Evolutionary conservation across 2,797 vertebrate species (phyloP).

Genomic region (Coracias cyanogaster): DNA sequence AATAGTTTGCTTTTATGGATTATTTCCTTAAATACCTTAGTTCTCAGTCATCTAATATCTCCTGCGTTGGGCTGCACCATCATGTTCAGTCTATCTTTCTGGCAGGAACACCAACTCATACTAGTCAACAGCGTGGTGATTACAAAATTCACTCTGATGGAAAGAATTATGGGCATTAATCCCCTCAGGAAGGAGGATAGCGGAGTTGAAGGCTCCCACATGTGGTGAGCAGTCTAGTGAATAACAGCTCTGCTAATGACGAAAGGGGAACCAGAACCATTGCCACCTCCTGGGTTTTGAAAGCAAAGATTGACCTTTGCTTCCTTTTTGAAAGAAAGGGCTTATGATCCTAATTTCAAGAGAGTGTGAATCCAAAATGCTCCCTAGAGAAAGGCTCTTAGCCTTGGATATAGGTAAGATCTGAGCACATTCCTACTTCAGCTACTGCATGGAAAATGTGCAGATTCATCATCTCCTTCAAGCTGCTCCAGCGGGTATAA

Average conservation of each 20-base stretch:
- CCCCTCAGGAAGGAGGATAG: constrained; percentile 51
- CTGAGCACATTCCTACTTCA: constrained; percentile 8
- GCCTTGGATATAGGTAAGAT: constrained; percentile 28
- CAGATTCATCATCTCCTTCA: constrained; percentile 18
- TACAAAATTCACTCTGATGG: constrained; percentile 52
- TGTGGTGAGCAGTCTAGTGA: constrained; percentile 32
- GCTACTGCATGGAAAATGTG: not conserved
- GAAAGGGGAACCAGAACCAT: constrained; percentile 55
- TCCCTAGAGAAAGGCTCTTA: constrained; percentile 66
- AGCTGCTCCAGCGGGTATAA: not conserved
- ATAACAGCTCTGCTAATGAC: constrained; percentile 59
- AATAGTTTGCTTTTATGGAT: not conserved
- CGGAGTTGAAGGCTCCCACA: constrained; percentile 53
- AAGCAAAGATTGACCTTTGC: constrained; percentile 69
- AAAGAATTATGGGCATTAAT: constrained; percentile 58
- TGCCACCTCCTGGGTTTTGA: constrained; percentile 63
- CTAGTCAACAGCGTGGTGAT: constrained; percentile 29
- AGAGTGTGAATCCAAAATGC: constrained; percentile 43
- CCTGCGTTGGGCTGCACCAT: not conserved
- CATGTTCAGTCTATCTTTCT: not conserved
- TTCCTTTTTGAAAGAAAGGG: constrained; percentile 48
- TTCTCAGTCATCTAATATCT: not conserved
- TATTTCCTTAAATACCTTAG: not conserved
- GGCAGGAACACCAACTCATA: not conserved
- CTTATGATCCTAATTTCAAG: constrained; percentile 71